Evolutionary conservation across 2,888 invertebrate species (phyloP).

Genomic region (Griposia aprilina): DNA sequence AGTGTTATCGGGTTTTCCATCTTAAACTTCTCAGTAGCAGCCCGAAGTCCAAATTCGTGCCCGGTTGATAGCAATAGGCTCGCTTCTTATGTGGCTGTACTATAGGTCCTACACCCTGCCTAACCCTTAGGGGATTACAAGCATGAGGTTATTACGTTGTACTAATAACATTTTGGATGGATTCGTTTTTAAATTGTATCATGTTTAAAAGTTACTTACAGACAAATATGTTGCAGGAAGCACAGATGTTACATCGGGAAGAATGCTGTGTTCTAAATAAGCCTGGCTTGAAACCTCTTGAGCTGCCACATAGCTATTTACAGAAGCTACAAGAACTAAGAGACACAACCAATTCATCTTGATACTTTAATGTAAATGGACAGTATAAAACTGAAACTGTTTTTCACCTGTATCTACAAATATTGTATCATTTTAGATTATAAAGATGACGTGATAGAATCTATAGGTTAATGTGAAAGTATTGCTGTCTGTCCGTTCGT

Average conservation of each 20-base stretch:
- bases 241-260: slow-evolving; percentile 56
- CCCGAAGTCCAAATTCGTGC: too few species aligned
- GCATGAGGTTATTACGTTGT: background rate
- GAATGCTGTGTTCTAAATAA: slow-evolving; percentile 53
- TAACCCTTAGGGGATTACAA: too few species aligned
- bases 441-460: background rate
- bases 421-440: background rate
- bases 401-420: background rate
- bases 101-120: too few species aligned
- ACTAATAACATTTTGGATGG: background rate
- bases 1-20: too few species aligned
- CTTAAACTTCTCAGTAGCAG: too few species aligned
- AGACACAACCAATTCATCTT: slow-evolving; percentile 33
- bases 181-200: background rate
- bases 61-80: too few species aligned
- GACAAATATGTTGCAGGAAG: slow-evolving; percentile 44
- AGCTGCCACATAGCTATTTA: slow-evolving; percentile 3
- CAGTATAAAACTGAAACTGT: background rate
- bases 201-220: slow-evolving; percentile 41
- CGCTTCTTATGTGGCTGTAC: too few species aligned
- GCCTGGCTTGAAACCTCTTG: slow-evolving; percentile 54
- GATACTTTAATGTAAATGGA: background rate
- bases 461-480: background rate
- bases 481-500: background rate
- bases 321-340: slow-evolving; percentile 21